Evolutionary conservation across 2,113 vertebrate species (phyloP), one percentile per base, ranked within the genome.

Genomic region (Salminus brasiliensis): DNA sequence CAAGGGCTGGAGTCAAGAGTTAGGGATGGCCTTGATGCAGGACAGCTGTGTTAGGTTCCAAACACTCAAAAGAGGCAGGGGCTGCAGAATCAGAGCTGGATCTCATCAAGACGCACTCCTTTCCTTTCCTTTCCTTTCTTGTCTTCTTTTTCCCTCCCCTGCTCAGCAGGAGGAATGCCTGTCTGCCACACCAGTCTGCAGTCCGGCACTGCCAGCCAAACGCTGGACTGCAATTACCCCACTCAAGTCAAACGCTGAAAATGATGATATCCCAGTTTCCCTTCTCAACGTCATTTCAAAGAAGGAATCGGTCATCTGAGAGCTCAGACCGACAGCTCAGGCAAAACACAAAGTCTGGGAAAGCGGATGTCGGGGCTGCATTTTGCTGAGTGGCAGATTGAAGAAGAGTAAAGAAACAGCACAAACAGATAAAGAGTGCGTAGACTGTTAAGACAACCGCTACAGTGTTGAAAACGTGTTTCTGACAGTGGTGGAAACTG

Each of bases 191-290:
- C 72, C 60, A 71, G 73, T 84, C 78, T 8, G 47, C n/a, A 6
- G 62, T 67, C 72, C 63, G 23, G 77, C 74, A 62, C 70, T 60
- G 69, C 80, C 83, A 79, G 63, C 34, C 25, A 66, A 81, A 75
- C 34, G 3, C 23, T 45, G 84, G 55, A 55, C 69, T 81, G 82
- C 76, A 86, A 88, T 87, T 85, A 86, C 53, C 83, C 72, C 76
- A 82, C 62, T 78, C 29, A 73, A 81, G 79, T 88, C 62, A 81
- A 85, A 68, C n/a, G n/a, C n/a, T n/a, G n/a, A n/a, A n/a, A n/a
- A n/a, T n/a, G 88, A 78, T 34, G 27, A 85, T 83, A 72, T 80
- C 55, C 84, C 76, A 74, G 72, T 36, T 52, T 71, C 87, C n/a
- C 63, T 15, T 55, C 85, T 91, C 70, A 81, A 68, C 34, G 41